Base-by-base conservation (phyloP, 2,113 vertebrate species). In the Lepus americanus region DNA sequence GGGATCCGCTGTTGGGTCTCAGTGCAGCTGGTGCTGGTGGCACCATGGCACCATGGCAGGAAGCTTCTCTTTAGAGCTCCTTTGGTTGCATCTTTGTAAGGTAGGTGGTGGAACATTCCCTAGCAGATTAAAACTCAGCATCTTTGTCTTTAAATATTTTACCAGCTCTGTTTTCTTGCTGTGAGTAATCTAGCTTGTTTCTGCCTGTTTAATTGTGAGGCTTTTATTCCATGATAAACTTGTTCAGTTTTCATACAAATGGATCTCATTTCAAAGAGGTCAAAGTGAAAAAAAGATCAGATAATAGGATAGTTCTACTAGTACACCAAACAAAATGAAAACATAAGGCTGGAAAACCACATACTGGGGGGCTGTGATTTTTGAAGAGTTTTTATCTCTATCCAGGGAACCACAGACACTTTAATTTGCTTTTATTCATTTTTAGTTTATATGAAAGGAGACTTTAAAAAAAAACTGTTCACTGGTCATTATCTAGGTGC, bases 101-200 rank as follows among this genome's bases (percentile, higher is more conserved):
- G 25, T 92, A 61, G 27, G 3, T 86, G 76, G 29, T 92, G 9
- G 27, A 93, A 89, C 39, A 90, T 92, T 85, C 31, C 64, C 63
- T 63, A 76, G 55, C 36, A 93, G 87, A 85, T 78, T 59, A 82
- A 95, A 94, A 78, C 31, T 92, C 27, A 80, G 29, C 23, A 25
- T 80, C 55, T 82, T 79, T 86, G 36, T 25, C n/a, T 29, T 83
- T 44, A 73, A 78, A 11, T 61, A 9, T 77, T 64, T 81, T 67
- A 70, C 12, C 66, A 82, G 27, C 14, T 74, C 55, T 87, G 1
- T 55, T 82, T 94, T 39, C 63, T 94, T 90, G 29, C n/a, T 90
- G 3, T 96, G 36, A 27, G 16, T 81, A 49, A 77, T 63, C 4
- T 0, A 87, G 16, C 70, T 86, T 94, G 20, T 93, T 87, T 83